Evolutionary conservation across 1,140 invertebrate genomes (phyloP), one percentile per base, ranked within the genome.

Genomic region (Rhizoglyphus robini): DNA sequence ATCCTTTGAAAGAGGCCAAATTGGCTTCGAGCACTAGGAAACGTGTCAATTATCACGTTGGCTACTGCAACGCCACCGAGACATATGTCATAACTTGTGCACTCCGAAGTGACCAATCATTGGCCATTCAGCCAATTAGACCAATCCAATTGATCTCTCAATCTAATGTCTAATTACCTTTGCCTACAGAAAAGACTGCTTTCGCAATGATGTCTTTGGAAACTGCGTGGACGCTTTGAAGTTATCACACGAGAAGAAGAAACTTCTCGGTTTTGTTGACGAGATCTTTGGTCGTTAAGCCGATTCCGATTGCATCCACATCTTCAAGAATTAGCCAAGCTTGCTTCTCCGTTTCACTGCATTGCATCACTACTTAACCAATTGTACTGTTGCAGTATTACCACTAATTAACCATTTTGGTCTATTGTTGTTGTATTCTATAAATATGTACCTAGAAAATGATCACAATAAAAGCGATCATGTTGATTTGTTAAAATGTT

Each of bases 141-240:
- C n/a, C n/a, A n/a, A n/a, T n/a, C n/a, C n/a, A n/a, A n/a, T n/a
- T n/a, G n/a, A n/a, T 62, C 47, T 2, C 25, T 38, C 27, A 30
- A 31, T 58, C 27, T 4, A 47, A 23, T 66, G 13, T 11, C 8
- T 34, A 29, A 13, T 60, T 31, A 18, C n/a, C n/a, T n/a, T n/a
- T n/a, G n/a, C n/a, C 57, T 30, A 20, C 46, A 71, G 68, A 48
- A 48, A 63, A 23, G 65, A 71, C 59, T 71, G 70, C 34, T 91
- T 91, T 79, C 88, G 86, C 72, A 84, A 87, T 76, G 82, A 85
- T 73, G 90, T 87, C 81, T 95, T 94, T 84, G 88, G 88, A 75
- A 85, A 86, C 73, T 94, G 90, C 79, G 79, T 91, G 74, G 87
- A 91, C 74, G 86, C 87, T 66, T 81, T 95, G 69, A 83, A 88